Base-by-base conservation (phyloP, 2,113 vertebrate species). In the Brienomyrus longianalis region DNA sequence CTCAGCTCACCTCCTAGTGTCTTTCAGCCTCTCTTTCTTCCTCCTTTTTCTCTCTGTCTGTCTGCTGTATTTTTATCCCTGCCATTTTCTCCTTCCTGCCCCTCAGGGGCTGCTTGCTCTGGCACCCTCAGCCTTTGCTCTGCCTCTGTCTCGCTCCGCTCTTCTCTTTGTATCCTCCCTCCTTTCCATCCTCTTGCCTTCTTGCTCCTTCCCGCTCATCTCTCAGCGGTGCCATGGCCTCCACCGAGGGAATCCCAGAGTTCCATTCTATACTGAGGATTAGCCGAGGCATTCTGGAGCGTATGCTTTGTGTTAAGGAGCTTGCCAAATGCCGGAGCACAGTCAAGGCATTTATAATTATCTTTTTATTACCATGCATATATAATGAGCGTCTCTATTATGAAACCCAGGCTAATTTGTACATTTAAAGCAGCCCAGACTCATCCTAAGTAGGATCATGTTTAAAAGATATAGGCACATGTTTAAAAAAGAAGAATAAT, bases 351-450 rank as follows among this genome's bases (percentile, higher is more conserved):
- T 95, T 95, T 92, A 93, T 93, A 95, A 95, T 95, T 94, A 94
- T 95, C 92, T 94, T 95, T 94, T 94, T 93, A 95, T 95, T 95
- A 92, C 94, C 91, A 92, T 93, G 93, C 92, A 91, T 94, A 93
- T 94, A 94, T 94, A 95, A 95, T 94, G 94, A 94, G 94, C 93
- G 93, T 93, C 94, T 93, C 93, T 93, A 93, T 96, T 95, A 95
- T 94, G 91, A 93, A 93, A 92, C 92, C 92, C 92, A 90, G 93
- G 92, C 92, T 83, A 87, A 92, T 92, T 91, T 92, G 93, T 93
- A 94, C 92, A 92, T 92, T 93, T 93, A 93, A 91, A 91, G 94
- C 90, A 91, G 90, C 90, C 91, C 88, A 89, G 91, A 91, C 91
- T 48, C 89, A 89, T 66, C 86, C 89, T 85, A 89, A 92, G 91